Percentiles rank a stretch among this genome's conserved stretches.
Evolutionary conservation across 2,888 invertebrate species (phyloP).

Genomic region (Shargacucullia verbasci): DNA sequence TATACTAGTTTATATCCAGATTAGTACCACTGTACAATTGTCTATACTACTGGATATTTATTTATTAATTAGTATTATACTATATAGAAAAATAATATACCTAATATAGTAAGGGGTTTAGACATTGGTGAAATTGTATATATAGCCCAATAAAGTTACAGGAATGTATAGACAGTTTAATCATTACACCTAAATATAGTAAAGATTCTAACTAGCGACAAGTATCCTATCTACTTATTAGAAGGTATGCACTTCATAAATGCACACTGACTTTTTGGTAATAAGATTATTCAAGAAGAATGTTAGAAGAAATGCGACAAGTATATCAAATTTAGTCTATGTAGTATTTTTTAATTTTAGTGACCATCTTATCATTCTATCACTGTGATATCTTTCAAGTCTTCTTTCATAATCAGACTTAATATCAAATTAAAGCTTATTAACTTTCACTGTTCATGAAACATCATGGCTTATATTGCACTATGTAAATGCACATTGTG

Average conservation of each 20-base stretch:
- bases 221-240: constrained; percentile 67
- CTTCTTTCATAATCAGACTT: constrained; percentile 65
- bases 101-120: constrained; percentile 54
- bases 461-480: constrained; percentile 66
- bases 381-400: constrained; percentile 58
- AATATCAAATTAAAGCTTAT: constrained; percentile 76
- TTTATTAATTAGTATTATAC: constrained; percentile 41
- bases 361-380: constrained; percentile 51
- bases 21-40: constrained; percentile 51
- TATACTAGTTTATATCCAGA: constrained; percentile 46
- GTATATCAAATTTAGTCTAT: constrained; percentile 39
- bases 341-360: constrained; percentile 30
- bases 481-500: constrained; percentile 62
- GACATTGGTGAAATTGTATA: constrained; percentile 59
- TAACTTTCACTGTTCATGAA: constrained; percentile 56
- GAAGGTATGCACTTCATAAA: constrained; percentile 78
- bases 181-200: constrained; percentile 61
- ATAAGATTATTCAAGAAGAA: constrained; percentile 54
- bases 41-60: constrained; percentile 46
- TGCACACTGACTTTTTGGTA: constrained; percentile 80
- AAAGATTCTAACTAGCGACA: constrained; percentile 72
- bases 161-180: constrained; percentile 73
- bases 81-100: constrained; percentile 54
- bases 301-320: constrained; percentile 52
- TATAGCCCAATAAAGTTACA: constrained; percentile 66